Evolutionary conservation across 1,140 invertebrate species (phyloP), one percentile per base, ranked within the genome.

Genomic region (Diachasmimorpha longicaudata): DNA sequence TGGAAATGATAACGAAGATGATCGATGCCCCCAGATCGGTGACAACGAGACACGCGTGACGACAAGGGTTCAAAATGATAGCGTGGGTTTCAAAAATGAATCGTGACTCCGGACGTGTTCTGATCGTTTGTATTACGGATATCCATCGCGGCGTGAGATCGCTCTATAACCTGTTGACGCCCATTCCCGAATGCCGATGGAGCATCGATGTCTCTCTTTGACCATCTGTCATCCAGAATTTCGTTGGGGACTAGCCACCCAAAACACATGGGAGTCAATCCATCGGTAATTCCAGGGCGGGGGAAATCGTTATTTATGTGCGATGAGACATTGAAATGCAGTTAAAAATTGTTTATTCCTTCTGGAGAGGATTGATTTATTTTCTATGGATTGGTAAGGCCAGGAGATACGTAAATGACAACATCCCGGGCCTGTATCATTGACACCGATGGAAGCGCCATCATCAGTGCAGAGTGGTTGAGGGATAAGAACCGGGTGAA

Each of bases 1-100:
- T 67, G 44, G 25, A 36, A 48, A 58, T 83, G 86, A 87, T 87
- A 86, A 86, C 80, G 77, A 80, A 84, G 80, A 87, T 86, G 86
- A 87, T 87, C 86, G 86, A 87, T 87, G 85, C 80, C 77, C 75
- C 58, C 10, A 39, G 39, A 72, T 55, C 23, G 46, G 71, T 75
- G 78, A 80, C 75, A 78, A 72, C 72, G 66, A 36, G 72, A 63
- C 58, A 77, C 75, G 71, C 72, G 76, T 66, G 52, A 39, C 63
- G 66, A 82, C 74, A 76, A 70, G 69, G 14, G 70, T 58, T 31
- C 36, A n/a, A 23, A n/a, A 10, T 19, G 37, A 63, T 39, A 37
- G 21, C 70, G 21, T 52, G 74, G 39, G 39, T 42, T 70, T 66
- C 58, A 48, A 46, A 63, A 68, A 68, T 37, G 31, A 37, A 16